Base-by-base conservation (phyloP, 2,888 invertebrate species). In the Criorhina ranunculi region DNA sequence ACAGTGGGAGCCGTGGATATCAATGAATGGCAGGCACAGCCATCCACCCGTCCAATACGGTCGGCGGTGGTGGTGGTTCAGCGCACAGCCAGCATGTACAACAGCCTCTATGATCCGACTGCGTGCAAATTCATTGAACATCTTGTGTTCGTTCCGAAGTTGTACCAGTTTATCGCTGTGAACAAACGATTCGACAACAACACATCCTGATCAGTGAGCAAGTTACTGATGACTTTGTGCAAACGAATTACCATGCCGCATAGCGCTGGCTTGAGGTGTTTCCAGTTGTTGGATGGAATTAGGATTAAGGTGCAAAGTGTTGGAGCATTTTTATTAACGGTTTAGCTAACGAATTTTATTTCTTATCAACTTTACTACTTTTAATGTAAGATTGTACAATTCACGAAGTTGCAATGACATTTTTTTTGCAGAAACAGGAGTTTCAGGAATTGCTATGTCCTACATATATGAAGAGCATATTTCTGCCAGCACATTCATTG, bases 121-220 rank as follows among this genome's bases (percentile, higher is more conserved):
- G 85, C 85, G 85, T 85, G 85, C 85, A 85, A 85, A 85, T 85
- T 85, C 85, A 85, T 80, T 85, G 75, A 85, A 85, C 85, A 80
- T 80, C 85, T 80, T 76, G 70, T 80, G 85, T 70, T 77, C 51
- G 55, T 76, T 86, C 51, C 46, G 67, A 31, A 81, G 76, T 86
- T 86, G 86, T 86, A 81, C 75, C 81, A 86, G 86, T 86, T 86
- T 86, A 86, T 86, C 86, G 86, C 86, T 81, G 86, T 86, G 86
- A 86, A 86, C 80, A 86, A 86, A 86, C 86, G 80, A 81, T 57
- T 81, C 76, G 44, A 80, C 81, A 86, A 81, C 60, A 80, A 85
- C 85, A 75, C 66, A 80, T 80, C 80, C 85, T 80, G 85, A 66
- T 80, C 83, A 57, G 69, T 79, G 49, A 80, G 69, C 44, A 64